Percentiles rank a stretch among this genome's conserved stretches.
phyloP scores from a whole-genome alignment of 2,888 invertebrate species.

The Sacculina carcini region DNA sequence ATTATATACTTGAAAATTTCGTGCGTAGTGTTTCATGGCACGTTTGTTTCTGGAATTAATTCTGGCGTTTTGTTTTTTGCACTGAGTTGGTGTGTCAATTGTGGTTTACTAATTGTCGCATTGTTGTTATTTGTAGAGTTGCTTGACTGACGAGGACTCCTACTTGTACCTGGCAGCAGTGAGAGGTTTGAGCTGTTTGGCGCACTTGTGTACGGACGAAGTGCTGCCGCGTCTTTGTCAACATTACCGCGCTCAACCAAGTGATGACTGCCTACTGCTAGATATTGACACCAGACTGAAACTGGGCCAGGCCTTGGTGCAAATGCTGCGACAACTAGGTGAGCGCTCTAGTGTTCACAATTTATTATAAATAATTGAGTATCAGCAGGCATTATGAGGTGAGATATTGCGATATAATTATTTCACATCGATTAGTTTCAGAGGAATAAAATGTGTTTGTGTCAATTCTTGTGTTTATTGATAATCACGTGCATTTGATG shows the following conservation, averaged over 20 bases:
- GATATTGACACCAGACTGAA: slow-evolving; percentile 33
- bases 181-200: slow-evolving; percentile 41
- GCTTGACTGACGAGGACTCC: slow-evolving; percentile 49
- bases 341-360: slow-evolving; percentile 18
- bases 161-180: slow-evolving; percentile 55
- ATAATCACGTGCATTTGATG: not conserved
- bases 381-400: no score
- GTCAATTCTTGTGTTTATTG: slow-evolving; percentile 10
- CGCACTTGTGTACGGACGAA: slow-evolving; percentile 35
- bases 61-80: no score
- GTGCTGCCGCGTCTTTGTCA: slow-evolving; percentile 37
- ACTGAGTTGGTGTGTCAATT: no score
- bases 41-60: no score
- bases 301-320: slow-evolving; percentile 50
- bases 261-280: slow-evolving; percentile 6
- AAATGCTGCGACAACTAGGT: slow-evolving; percentile 42
- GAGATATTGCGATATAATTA: slow-evolving; percentile 6
- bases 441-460: not conserved
- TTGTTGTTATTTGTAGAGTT: no score
- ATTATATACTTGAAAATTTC: no score
- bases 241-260: slow-evolving; percentile 26
- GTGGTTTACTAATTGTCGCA: no score
- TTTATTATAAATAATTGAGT: no score
- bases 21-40: no score
- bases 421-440: not conserved